Evolutionary conservation across 2,113 vertebrate species (phyloP).

Genomic region (Prunella fulvescens): DNA sequence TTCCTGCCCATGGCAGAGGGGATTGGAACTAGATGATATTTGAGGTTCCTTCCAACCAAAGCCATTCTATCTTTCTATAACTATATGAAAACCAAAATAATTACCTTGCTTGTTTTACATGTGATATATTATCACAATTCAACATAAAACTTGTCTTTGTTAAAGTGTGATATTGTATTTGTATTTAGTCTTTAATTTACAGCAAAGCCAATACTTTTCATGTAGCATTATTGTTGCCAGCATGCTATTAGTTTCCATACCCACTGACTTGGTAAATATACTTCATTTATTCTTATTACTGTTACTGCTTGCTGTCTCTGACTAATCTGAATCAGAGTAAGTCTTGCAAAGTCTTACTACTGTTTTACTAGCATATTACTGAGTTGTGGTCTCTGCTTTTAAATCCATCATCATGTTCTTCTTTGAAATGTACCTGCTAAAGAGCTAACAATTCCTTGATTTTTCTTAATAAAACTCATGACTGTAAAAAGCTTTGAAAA

Average conservation of each 20-base stretch:
- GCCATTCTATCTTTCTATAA: not conserved
- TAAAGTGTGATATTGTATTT: constrained; percentile 1
- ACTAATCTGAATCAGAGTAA: not conserved
- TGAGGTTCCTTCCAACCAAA: not conserved
- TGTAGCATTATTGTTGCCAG: not conserved
- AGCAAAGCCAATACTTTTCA: not conserved
- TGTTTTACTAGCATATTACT: not conserved
- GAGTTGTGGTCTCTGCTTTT: not conserved
- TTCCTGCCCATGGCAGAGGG: too few species aligned
- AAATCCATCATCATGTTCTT: not conserved
- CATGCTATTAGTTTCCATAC: not conserved
- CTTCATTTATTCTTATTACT: not conserved
- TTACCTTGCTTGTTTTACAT: constrained; percentile 47
- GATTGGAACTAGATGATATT: not conserved
- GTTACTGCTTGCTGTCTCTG: not conserved
- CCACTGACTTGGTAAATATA: not conserved
- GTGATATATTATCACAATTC: constrained; percentile 23
- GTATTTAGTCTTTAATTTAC: constrained; percentile 47
- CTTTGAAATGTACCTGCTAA: not conserved
- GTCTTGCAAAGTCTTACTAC: not conserved
- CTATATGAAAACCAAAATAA: constrained; percentile 20
- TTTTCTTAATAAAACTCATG: not conserved
- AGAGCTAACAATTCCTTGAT: not conserved
- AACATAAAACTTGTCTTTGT: constrained; percentile 36
- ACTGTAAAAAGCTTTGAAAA: not conserved